Evolutionary conservation across 2,888 invertebrate species (phyloP), one percentile per base, ranked within the genome.

Genomic region (Parochlus steinenii): DNA sequence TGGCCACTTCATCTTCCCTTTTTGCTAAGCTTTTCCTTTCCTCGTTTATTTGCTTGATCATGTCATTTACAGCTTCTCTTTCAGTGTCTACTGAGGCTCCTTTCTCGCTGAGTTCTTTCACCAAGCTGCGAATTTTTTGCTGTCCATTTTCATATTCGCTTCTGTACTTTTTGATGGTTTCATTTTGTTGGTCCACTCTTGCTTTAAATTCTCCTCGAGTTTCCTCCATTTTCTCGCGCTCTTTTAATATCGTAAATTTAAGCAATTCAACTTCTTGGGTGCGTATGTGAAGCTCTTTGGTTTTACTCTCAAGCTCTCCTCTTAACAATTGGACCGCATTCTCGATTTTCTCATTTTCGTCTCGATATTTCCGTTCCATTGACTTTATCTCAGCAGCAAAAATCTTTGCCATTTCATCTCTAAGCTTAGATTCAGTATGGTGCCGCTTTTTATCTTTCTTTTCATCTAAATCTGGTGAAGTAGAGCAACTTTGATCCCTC

Each of bases 401-500:
- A 39, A 71, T 67, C 44, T 71, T 71, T 1, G 73, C 71, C 62
- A 74, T 70, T 49, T 74, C 74, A 41, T 74, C 71, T 2, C 74
- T 61, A 36, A 75, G 68, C 2, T 67, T 68, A 22, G 50, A 45
- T 41, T 58, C 58, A 3, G 51, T 58, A 58, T 56, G 56, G 56
- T 22, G 54, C 50, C 27, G 54, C 50, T 4, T 56, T 43, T 3
- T 45, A 17, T 14, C 19, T 7, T 12, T 22, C 10, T 33, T 49
- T 18, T 56, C 54, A 17, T 62, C 61, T 12, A 60, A 48, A 16
- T 58, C 55, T 2, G 58, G 55, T 2, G 56, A 55, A 18, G 53
- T 51, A 12, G 53, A 48, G 26, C 58, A 54, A 27, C 53, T 50
- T 43, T 51, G 52, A 31, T 46, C 46, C 12, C 31, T 4, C 7